A percentile compares a stretch with the other conserved stretches of the same genome.
These are phyloP conservation scores for Rhabdophis nuchalis DNA, from an alignment of 2,797 vertebrate species.

Conservation along the genomic window DNA sequence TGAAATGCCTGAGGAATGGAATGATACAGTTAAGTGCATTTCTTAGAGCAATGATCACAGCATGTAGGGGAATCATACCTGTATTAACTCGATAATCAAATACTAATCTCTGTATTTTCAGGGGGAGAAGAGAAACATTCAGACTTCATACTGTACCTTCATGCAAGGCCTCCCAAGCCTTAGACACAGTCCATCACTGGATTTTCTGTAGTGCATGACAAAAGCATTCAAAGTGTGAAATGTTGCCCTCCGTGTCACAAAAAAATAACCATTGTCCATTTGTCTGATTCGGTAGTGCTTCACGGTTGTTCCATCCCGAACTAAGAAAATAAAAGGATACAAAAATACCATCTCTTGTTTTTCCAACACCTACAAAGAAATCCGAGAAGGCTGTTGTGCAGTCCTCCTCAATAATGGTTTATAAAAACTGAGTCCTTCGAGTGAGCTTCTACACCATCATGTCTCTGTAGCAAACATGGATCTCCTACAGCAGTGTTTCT, in stretches of 20 bases:
- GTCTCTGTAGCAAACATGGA: background rate
- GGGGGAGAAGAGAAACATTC: background rate
- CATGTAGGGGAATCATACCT: conserved; percentile 11
- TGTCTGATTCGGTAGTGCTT: conserved; percentile 89
- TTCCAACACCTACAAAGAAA: background rate
- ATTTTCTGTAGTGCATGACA: conserved; percentile 77
- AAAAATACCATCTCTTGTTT: conserved; percentile 11
- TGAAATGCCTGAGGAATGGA: conserved; percentile 25
- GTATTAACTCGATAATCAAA: conserved; percentile 14
- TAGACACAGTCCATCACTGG: conserved; percentile 81
- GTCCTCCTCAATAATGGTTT: background rate
- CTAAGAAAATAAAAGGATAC: conserved; percentile 66
- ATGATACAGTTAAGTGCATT: background rate
- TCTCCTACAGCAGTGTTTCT: background rate
- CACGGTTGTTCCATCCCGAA: conserved; percentile 77
- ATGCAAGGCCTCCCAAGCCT: conserved; percentile 79
- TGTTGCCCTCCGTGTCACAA: conserved; percentile 64
- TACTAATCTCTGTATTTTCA: background rate
- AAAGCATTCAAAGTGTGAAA: conserved; percentile 79
- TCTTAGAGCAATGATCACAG: conserved; percentile 29
- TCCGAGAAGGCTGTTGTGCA: background rate
- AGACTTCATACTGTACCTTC: conserved; percentile 74
- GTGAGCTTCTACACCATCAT: background rate
- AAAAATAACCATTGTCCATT: conserved; percentile 75
- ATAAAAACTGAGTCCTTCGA: background rate